Conservation (phyloP, 2,797 vertebrate species). For the Anguilla marmorata region DNA sequence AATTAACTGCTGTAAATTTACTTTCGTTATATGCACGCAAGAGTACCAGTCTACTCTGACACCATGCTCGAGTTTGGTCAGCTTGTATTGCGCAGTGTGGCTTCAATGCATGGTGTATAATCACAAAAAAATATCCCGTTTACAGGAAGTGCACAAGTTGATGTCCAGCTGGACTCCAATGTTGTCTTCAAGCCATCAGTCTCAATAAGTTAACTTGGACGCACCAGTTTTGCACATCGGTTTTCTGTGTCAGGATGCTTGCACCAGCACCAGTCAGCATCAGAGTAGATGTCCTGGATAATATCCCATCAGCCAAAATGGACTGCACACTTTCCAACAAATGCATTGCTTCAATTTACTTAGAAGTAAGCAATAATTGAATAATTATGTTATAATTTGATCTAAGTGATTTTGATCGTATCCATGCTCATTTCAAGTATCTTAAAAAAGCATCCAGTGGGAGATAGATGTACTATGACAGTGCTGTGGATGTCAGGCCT, state of each 20-base stretch:
- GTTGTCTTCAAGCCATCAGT: not conserved
- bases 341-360: not conserved
- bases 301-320: not conserved
- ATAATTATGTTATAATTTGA: not conserved
- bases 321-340: not conserved
- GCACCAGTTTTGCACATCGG: not conserved
- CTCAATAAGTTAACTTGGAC: not conserved
- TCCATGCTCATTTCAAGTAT: not conserved
- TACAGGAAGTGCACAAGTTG: not conserved
- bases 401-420: not conserved
- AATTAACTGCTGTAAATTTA: not conserved
- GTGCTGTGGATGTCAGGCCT: conserved; percentile 46
- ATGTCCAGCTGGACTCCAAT: not conserved
- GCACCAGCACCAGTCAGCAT: not conserved
- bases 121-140: not conserved
- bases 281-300: not conserved
- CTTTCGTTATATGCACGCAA: not conserved
- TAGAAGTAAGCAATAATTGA: not conserved
- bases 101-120: not conserved
- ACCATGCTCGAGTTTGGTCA: not conserved
- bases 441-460: not conserved
- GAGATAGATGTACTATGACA: not conserved
- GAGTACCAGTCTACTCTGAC: not conserved
- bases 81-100: not conserved
- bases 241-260: not conserved